These are phyloP conservation scores for Macrotis lagotis DNA, from an alignment of 2,113 vertebrate species.

Conservation along the genomic window DNA sequence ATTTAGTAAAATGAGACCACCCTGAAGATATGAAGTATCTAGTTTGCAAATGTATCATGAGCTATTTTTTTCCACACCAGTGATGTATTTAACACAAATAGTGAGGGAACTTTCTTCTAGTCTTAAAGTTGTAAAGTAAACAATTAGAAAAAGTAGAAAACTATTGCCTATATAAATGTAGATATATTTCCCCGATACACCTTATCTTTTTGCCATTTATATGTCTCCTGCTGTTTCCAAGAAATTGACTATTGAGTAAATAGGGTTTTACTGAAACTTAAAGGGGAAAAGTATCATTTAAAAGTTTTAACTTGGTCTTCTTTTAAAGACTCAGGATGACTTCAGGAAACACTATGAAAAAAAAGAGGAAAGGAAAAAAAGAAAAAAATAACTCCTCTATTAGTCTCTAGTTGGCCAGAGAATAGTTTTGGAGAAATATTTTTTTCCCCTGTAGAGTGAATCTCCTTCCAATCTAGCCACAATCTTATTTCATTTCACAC, in stretches of 20 bases:
- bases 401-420: background rate
- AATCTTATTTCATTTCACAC: background rate
- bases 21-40: background rate
- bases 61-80: background rate
- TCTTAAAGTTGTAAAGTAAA: slow-evolving; percentile 25
- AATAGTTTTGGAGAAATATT: background rate
- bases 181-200: background rate
- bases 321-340: background rate
- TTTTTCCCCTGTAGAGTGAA: background rate
- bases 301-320: background rate
- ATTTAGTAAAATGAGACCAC: background rate
- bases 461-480: background rate
- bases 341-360: background rate
- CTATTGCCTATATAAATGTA: background rate
- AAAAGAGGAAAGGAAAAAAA: background rate
- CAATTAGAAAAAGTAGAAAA: slow-evolving; percentile 11
- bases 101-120: background rate
- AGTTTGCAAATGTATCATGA: background rate
- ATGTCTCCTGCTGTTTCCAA: background rate
- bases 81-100: background rate
- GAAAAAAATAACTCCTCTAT: background rate
- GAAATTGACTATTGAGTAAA: background rate
- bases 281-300: background rate
- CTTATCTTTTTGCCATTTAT: background rate
- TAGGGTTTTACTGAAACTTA: background rate